Base-by-base conservation (phyloP, 37 sponge, comb jelly and placozoan genomes). In the Halisarca cf. caerulea region DNA sequence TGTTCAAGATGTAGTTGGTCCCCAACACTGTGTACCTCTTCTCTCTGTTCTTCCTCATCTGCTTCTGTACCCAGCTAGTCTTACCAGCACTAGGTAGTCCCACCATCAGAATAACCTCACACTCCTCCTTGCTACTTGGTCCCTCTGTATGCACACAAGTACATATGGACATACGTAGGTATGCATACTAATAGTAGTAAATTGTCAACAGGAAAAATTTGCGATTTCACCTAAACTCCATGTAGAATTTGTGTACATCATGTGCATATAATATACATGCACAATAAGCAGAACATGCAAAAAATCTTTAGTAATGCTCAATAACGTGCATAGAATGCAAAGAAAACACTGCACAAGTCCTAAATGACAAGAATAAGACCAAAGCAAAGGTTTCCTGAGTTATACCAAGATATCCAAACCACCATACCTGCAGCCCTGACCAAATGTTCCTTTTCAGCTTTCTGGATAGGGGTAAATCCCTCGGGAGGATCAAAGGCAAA, bases 81-180 rank as follows among this genome's bases (percentile, higher is more conserved):
- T 98, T 98, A n/a, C 99, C 99, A 38, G 86, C 77, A 28, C 88
- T 94, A 38, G 99, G 99, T 44, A 98, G 84, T 0, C 99, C 99
- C 33, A 98, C 82, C 91, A 96, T 83, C 82, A 96, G 74, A 0
- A 96, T 20, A 42, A 96, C 91, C 83, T 94, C 87, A 75, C 88
- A 81, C 33, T 84, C 85, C 0, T 43, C 72, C 35, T 85, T 80
- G 25, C 44, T 38, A 37, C 37, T 36, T 17, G 87, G 91, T 2
- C 71, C 71, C 17, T 43, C 79, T 85, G 77, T 39, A 68, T 62
- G 45, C 17, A 55, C 57, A 55, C 17, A 55, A n/a, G n/a, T n/a
- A n/a, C n/a, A n/a, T n/a, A n/a, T n/a, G n/a, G n/a, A n/a, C n/a
- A n/a, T n/a, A n/a, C n/a, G n/a, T n/a, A n/a, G n/a, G n/a, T n/a